Evolutionary conservation across 1,140 invertebrate genomes (phyloP).

Genomic region (Plutomurus gul): DNA sequence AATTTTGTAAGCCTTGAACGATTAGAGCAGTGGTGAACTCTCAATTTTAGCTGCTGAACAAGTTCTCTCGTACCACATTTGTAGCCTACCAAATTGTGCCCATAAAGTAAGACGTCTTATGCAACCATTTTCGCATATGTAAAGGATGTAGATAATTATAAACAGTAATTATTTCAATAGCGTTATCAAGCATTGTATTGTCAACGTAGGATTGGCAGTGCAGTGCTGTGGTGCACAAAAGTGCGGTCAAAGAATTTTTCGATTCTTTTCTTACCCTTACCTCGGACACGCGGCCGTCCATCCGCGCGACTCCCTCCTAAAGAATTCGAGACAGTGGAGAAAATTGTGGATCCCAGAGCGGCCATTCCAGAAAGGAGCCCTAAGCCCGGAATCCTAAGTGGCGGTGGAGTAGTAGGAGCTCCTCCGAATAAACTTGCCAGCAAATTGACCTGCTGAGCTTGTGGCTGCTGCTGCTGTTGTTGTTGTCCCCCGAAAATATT

Average conservation of each 20-base stretch:
- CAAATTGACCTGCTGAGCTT: background rate
- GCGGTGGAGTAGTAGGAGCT: background rate
- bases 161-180: too few relatives aligned
- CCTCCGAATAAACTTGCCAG: conserved; percentile 17
- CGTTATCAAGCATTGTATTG: conserved; percentile 17
- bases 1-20: background rate
- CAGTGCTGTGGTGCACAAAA: conserved; percentile 22
- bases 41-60: too few relatives aligned
- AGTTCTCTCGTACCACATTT: too few relatives aligned
- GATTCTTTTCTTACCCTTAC: conserved; percentile 41
- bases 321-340: conserved; percentile 26
- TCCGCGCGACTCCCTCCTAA: conserved; percentile 39
- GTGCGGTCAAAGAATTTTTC: conserved; percentile 37
- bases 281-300: conserved; percentile 47
- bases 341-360: conserved; percentile 34
- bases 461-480: background rate
- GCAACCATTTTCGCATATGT: too few relatives aligned
- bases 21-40: too few relatives aligned
- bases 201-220: background rate
- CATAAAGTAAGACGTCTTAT: too few relatives aligned
- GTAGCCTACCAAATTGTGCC: too few relatives aligned
- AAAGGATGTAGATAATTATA: too few relatives aligned
- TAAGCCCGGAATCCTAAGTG: background rate
- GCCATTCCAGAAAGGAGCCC: conserved; percentile 37
- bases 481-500: conserved; percentile 23